These are phyloP conservation scores for Sycophila texana DNA, from an alignment of 2,888 invertebrate species.

Conservation along the genomic window DNA sequence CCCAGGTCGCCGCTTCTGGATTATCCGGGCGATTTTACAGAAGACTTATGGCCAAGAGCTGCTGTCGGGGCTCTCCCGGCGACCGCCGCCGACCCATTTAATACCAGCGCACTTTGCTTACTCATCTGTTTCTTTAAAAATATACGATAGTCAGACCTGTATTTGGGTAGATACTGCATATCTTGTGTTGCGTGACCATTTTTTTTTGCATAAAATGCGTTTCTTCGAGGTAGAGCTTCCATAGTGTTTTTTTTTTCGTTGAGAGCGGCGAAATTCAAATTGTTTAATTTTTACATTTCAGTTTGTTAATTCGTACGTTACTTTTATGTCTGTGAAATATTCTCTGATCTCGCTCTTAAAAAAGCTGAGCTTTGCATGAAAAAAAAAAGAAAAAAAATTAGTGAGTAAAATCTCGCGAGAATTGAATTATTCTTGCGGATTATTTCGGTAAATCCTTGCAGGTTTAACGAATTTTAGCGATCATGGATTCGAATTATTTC, in stretches of 20 bases:
- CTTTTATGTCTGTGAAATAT: background rate
- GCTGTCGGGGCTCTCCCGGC: constrained; percentile 15
- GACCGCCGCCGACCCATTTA: constrained; percentile 22
- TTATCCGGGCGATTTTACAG: constrained; percentile 44
- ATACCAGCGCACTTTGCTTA: constrained; percentile 37
- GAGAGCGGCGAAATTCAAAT: too few species aligned
- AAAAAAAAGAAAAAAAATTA: constrained; percentile 9
- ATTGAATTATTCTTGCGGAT: constrained; percentile 46
- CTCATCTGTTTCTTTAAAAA: constrained; percentile 20
- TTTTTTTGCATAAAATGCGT: too few species aligned
- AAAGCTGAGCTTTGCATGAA: background rate
- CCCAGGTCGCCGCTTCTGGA: constrained; percentile 5
- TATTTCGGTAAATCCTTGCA: constrained; percentile 30
- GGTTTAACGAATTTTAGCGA: constrained; percentile 23
- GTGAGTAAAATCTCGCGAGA: constrained; percentile 15
- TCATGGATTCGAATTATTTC: background rate
- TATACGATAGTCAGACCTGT: background rate
- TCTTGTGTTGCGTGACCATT: background rate
- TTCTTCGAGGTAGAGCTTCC: too few species aligned
- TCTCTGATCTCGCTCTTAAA: background rate
- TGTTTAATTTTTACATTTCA: too few species aligned
- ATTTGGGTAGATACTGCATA: constrained; percentile 14
- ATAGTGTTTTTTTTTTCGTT: too few species aligned
- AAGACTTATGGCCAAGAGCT: constrained; percentile 41
- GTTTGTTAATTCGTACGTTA: too few species aligned